Evolutionary conservation across 2,113 vertebrate species (phyloP), one percentile per base, ranked within the genome.

Genomic region (Nicator chloris): DNA sequence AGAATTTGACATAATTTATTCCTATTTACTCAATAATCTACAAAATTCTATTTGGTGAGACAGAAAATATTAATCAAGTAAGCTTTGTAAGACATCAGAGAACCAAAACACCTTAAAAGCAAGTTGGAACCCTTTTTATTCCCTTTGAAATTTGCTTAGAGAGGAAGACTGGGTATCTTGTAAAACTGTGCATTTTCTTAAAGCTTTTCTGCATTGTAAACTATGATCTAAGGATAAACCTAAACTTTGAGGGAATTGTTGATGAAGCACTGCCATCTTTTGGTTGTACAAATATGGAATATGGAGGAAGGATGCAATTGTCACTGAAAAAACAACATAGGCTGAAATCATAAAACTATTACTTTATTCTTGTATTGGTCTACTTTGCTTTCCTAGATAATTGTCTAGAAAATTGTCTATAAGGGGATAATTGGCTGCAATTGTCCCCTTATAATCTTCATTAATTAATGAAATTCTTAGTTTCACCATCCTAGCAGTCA

Each of bases 241-340:
- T 93, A 88, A 93, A 70, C 37, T 61, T 39, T 87, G 64, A 26
- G 85, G 82, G 69, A 96, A 98, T 97, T 96, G 91, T 96, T 98
- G 97, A 98, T 98, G 97, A 98, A 97, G 97, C 44, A 98, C 96
- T 98, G 98, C 98, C 98, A 97, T 97, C 98, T 98, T 97, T 98
- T 98, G 97, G 97, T 82, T 97, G 90, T 88, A 97, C 94, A 95
- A 97, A 97, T 97, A 97, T 13, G 10, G 49, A 87, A 83, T 97
- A 96, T 90, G 82, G 82, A 81, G 65, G 83, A 87, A 79, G 53
- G n/a, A 39, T 84, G 28, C 56, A 88, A 61, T 64, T 92, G 42
- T 78, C 44, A 44, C 49, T 64, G 57, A 95, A 96, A 87, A 54
- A 72, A 50, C 71, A 17, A 33, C 8, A 56, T 11, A 56, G 5